Evolutionary conservation across 2,888 invertebrate species (phyloP).

Genomic region (Andricus quercusramuli): DNA sequence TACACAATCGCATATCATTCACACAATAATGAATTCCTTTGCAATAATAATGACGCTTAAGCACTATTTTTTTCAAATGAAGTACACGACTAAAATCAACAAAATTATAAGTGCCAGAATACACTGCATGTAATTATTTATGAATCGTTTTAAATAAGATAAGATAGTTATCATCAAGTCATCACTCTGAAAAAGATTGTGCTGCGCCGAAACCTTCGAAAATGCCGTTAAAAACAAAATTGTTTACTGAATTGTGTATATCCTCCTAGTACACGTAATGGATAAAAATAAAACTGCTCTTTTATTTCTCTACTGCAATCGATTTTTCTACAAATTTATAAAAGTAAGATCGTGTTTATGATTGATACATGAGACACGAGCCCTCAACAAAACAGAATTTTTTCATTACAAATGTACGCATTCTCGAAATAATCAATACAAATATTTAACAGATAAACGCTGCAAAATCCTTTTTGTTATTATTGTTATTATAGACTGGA

Average conservation of each 20-base stretch:
- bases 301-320: not conserved
- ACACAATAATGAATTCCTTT: not conserved
- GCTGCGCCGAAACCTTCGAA: not conserved
- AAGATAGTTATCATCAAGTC: not conserved
- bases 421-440: slow-evolving; percentile 21
- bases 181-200: not conserved
- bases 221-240: not conserved
- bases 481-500: too few species aligned
- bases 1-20: slow-evolving; percentile 10
- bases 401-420: not conserved
- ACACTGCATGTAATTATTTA: not conserved
- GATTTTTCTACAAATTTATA: not conserved
- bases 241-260: not conserved
- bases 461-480: not conserved
- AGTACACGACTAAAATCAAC: not conserved
- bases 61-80: not conserved
- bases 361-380: not conserved
- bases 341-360: not conserved
- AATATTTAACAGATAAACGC: not conserved
- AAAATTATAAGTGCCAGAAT: not conserved
- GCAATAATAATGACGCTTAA: not conserved
- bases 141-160: not conserved
- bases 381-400: not conserved
- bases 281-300: not conserved
- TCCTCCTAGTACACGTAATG: not conserved